A percentile compares a stretch with the other conserved stretches of the same genome.
Evolutionary conservation across 2,888 invertebrate species (phyloP).

Genomic region (Lasioglossum pauxillum): DNA sequence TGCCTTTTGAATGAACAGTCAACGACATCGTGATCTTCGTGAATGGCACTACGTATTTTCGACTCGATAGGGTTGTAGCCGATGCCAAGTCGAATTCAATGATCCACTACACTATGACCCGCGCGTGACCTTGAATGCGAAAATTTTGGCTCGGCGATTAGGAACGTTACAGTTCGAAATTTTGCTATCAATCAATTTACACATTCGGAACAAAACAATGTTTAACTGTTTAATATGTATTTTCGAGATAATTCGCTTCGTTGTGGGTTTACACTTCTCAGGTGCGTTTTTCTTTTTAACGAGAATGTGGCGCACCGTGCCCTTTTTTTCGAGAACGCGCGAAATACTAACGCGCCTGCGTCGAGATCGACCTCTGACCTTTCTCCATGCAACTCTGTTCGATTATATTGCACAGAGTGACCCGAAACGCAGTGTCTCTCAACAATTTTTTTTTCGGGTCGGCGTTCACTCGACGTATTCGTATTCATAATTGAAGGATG

Average conservation of each 20-base stretch:
- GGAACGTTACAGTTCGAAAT: neutral
- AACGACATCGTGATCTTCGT: neutral
- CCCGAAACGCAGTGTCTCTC: neutral
- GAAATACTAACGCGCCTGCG: neutral
- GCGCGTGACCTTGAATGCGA: neutral
- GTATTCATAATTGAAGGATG: too few species aligned
- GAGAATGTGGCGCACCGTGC: neutral
- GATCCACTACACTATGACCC: neutral
- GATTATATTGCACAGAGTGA: neutral
- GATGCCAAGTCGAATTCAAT: neutral
- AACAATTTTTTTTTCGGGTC: too few species aligned
- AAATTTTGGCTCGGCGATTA: neutral
- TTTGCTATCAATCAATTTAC: neutral
- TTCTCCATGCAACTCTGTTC: slow-evolving; percentile 7
- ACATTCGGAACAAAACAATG: neutral
- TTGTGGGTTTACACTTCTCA: neutral
- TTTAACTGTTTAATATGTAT: neutral
- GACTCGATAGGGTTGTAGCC: neutral
- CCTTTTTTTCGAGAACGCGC: neutral
- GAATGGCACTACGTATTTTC: neutral
- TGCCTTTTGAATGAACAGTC: neutral
- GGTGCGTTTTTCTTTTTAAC: neutral
- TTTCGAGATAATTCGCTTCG: neutral
- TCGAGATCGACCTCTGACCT: slow-evolving; percentile 24
- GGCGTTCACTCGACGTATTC: neutral